Conservation (phyloP, 2,797 vertebrate species). For the Sphaeramia orbicularis region DNA sequence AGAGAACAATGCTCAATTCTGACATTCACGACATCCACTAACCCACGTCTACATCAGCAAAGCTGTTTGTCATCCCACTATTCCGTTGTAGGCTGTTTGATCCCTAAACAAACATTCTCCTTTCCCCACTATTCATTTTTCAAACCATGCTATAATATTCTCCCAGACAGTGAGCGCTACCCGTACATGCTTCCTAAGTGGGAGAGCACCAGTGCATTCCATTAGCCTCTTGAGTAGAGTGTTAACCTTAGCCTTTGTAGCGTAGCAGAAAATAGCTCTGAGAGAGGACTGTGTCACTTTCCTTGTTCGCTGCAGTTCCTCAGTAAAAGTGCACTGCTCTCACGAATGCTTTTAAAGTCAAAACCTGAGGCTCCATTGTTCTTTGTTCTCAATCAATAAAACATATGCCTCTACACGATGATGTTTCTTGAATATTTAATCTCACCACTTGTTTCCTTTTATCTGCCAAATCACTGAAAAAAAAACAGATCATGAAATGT, state of each 20-base stretch:
- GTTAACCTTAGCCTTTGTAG: conserved; percentile 74
- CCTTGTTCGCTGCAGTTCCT: conserved; percentile 28
- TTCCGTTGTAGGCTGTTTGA: conserved; percentile 69
- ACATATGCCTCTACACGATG: conserved; percentile 73
- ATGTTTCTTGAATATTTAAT: conserved; percentile 85
- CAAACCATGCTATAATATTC: conserved; percentile 78
- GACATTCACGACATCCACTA: conserved; percentile 72
- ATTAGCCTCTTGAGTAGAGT: conserved; percentile 75
- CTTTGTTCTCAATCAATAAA: conserved; percentile 83
- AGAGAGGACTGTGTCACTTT: conserved; percentile 45
- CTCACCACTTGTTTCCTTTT: conserved; percentile 77
- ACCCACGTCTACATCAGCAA: conserved; percentile 30
- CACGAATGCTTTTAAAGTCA: conserved; percentile 72
- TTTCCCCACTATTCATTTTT: conserved; percentile 73
- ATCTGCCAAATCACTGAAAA: conserved; percentile 71
- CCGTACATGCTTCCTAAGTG: conserved; percentile 65
- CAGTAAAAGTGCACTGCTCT: conserved; percentile 44
- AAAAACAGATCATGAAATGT: conserved; percentile 70
- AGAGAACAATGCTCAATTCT: conserved; percentile 68
- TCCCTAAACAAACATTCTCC: conserved; percentile 70
- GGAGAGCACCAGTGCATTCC: conserved; percentile 65
- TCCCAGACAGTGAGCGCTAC: conserved; percentile 71
- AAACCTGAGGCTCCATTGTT: conserved; percentile 76
- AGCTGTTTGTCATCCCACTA: conserved; percentile 55
- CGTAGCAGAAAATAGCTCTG: conserved; percentile 64